phyloP scores from a whole-genome alignment of 2,113 vertebrate species.

The Amphiprion percula region DNA sequence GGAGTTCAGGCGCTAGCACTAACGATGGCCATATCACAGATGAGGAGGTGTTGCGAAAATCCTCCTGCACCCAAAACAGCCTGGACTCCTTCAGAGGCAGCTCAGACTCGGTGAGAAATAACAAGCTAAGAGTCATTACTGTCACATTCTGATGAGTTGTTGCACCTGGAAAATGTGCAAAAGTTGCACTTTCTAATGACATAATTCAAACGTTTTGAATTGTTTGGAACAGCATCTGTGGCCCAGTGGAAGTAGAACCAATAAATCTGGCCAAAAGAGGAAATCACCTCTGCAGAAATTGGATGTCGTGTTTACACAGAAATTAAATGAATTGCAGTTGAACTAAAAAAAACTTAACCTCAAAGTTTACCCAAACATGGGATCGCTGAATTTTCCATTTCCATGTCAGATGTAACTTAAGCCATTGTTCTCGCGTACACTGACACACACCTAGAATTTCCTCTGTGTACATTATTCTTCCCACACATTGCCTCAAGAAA shows the following conservation, averaged over 20 bases:
- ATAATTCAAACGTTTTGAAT: neutral
- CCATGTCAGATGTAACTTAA: slow-evolving; percentile 1
- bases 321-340: neutral
- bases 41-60: slow-evolving; percentile 85
- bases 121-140: neutral
- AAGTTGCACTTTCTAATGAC: neutral
- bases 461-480: slow-evolving; percentile 12
- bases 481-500: slow-evolving; percentile 1
- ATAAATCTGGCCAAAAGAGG: neutral
- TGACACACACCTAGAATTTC: slow-evolving; percentile 22
- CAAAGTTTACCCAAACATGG: neutral
- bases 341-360: slow-evolving; percentile 2
- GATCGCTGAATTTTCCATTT: slow-evolving; percentile 11
- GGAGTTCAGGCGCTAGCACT: slow-evolving; percentile 83
- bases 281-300: neutral
- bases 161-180: neutral
- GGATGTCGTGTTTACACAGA: neutral
- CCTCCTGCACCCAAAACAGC: slow-evolving; percentile 87
- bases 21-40: slow-evolving; percentile 87
- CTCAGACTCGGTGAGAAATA: slow-evolving; percentile 89
- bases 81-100: slow-evolving; percentile 90
- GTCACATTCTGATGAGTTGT: neutral
- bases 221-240: slow-evolving; percentile 2
- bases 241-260: neutral
- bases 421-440: slow-evolving; percentile 1